phyloP scores from a whole-genome alignment of 2,888 invertebrate genomes.

The Trisateles emortualis region DNA sequence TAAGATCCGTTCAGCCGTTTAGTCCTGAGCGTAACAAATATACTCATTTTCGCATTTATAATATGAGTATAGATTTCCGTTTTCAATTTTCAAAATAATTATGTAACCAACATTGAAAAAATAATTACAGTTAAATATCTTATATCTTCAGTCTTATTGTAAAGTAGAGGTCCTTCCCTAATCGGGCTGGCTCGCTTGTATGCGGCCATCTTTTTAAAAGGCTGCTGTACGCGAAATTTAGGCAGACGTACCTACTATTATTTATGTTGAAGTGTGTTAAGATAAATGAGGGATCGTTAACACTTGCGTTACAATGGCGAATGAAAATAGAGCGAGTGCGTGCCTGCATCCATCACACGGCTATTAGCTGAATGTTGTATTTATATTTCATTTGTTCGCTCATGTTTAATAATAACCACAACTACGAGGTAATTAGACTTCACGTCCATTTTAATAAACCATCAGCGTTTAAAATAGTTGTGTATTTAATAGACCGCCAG shows the following conservation, averaged over 20 bases:
- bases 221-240: no score
- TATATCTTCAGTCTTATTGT: no score
- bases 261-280: background rate
- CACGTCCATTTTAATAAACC: background rate
- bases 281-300: conserved; percentile 46
- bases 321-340: conserved; percentile 36
- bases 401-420: background rate
- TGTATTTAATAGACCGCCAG: background rate
- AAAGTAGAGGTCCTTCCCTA: no score
- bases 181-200: no score
- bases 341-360: conserved; percentile 51
- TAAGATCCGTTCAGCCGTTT: no score
- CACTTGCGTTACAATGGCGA: conserved; percentile 42
- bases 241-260: background rate
- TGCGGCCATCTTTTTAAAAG: no score
- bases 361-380: conserved; percentile 44
- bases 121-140: no score
- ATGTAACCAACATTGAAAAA: no score
- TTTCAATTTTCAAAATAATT: no score
- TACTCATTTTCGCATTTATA: no score
- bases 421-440: background rate
- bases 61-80: no score
- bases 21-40: no score
- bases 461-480: background rate
- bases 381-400: conserved; percentile 14